Conservation (phyloP, 2,888 invertebrate genomes). For the Erebia aethiops region DNA sequence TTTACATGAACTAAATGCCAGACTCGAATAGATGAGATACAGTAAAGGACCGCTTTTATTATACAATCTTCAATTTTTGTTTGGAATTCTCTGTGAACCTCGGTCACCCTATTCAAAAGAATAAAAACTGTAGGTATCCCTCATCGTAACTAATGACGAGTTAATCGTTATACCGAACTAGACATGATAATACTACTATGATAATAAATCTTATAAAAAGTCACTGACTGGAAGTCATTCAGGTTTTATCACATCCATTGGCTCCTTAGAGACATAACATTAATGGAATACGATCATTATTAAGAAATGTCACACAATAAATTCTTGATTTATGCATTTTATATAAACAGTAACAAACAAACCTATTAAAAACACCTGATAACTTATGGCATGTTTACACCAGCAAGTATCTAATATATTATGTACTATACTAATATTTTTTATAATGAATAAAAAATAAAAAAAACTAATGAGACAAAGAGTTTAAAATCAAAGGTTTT, state of each 20-base stretch:
- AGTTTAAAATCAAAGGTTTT: too few relatives aligned
- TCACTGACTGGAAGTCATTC: conserved; percentile 25
- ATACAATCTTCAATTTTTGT: background rate
- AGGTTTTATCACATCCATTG: conserved; percentile 17
- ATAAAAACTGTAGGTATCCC: background rate
- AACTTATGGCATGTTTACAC: background rate
- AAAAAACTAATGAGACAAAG: too few relatives aligned
- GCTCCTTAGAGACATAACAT: conserved; percentile 13
- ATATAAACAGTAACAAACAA: background rate
- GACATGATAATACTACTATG: conserved; percentile 24
- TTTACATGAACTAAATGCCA: background rate
- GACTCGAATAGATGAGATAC: background rate
- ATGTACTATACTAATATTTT: too few relatives aligned
- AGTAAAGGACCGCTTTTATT: background rate
- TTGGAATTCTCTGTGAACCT: background rate
- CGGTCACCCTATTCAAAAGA: background rate
- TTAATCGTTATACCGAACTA: background rate
- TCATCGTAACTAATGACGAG: background rate
- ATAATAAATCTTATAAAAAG: conserved; percentile 31
- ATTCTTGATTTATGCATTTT: background rate
- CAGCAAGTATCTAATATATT: too few relatives aligned
- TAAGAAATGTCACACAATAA: conserved; percentile 4
- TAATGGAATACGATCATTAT: conserved; percentile 21
- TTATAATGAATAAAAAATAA: too few relatives aligned
- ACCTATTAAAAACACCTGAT: background rate